Percentiles rank a stretch among this genome's conserved stretches.
phyloP scores from a whole-genome alignment of 2,888 invertebrate species.

The Drosophila mulleri region DNA sequence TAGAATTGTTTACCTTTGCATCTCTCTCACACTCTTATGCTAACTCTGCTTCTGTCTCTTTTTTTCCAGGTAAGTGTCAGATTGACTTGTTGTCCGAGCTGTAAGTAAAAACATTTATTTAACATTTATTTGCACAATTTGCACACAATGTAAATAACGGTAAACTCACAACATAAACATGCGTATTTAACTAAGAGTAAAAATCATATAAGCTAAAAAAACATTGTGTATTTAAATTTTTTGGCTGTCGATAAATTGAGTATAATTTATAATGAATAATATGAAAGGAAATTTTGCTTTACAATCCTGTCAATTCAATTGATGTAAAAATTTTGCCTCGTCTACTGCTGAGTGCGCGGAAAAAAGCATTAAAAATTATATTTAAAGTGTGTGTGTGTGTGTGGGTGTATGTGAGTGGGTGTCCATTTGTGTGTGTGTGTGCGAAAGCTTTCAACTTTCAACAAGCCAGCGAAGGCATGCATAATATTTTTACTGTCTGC shows the following conservation, averaged over 20 bases:
- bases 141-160: slow-evolving; percentile 26
- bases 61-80: slow-evolving; percentile 70
- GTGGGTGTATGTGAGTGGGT: not conserved
- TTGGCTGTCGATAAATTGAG: not conserved
- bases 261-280: not conserved
- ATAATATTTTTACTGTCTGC: slow-evolving; percentile 25
- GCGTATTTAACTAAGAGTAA: not conserved
- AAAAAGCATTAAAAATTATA: slow-evolving; percentile 52
- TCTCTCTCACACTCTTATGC: slow-evolving; percentile 3
- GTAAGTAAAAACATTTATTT: slow-evolving; percentile 51
- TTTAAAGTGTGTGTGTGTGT: slow-evolving; percentile 23
- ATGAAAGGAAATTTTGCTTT: slow-evolving; percentile 8
- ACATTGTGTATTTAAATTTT: not conserved
- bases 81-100: slow-evolving; percentile 25
- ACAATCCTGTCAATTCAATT: slow-evolving; percentile 43
- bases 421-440: slow-evolving; percentile 1
- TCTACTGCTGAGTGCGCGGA: slow-evolving; percentile 10
- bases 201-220: slow-evolving; percentile 9
- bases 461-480: slow-evolving; percentile 34
- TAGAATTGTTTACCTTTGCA: slow-evolving; percentile 25
- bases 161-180: slow-evolving; percentile 37
- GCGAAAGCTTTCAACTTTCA: slow-evolving; percentile 59
- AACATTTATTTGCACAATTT: slow-evolving; percentile 30
- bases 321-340: slow-evolving; percentile 23
- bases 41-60: not conserved